A percentile compares a stretch with the other conserved stretches of the same genome.
These are phyloP conservation scores for Pseudochirops corinnae DNA, from an alignment of 2,797 vertebrate species.

Conservation along the genomic window DNA sequence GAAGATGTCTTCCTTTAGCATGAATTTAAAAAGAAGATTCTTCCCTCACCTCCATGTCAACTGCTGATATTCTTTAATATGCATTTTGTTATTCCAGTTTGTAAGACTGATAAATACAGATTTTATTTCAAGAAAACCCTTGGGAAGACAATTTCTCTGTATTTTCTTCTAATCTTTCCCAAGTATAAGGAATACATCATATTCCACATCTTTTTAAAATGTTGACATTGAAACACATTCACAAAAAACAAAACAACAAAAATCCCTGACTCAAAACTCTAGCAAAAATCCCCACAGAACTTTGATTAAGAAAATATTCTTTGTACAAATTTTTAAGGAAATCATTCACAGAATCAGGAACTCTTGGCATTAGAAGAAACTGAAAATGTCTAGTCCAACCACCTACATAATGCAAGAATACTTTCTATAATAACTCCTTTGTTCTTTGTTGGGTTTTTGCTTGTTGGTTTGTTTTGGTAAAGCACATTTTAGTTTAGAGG, in stretches of 20 bases:
- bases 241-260: conserved; percentile 33
- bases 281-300: background rate
- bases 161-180: background rate
- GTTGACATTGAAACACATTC: background rate
- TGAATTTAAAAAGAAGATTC: background rate
- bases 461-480: background rate
- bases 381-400: background rate
- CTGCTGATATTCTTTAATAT: background rate
- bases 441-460: background rate
- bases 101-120: background rate
- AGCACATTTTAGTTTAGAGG: background rate
- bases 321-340: background rate
- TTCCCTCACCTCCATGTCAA: background rate
- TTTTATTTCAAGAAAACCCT: background rate
- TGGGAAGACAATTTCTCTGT: background rate
- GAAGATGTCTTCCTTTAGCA: background rate
- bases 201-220: background rate
- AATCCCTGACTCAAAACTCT: conserved; percentile 11
- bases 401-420: background rate
- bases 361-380: background rate
- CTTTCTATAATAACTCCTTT: background rate
- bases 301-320: conserved; percentile 18
- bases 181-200: background rate
- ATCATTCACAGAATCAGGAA: background rate
- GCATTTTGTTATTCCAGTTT: background rate